phyloP scores from a whole-genome alignment of 2,797 vertebrate species.

The Hoplostethus mediterraneus region DNA sequence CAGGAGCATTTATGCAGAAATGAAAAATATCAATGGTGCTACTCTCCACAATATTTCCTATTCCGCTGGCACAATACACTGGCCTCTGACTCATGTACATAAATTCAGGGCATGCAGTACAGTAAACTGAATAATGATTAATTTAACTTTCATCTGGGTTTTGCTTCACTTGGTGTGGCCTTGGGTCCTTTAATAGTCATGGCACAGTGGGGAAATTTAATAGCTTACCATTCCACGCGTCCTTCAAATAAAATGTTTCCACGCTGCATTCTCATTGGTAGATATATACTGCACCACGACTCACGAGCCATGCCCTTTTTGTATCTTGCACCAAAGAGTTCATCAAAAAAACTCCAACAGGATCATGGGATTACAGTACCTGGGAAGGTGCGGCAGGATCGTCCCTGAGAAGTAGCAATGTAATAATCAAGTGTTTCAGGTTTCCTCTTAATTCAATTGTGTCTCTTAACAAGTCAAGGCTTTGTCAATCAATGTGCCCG shows the following conservation, averaged over 20 bases:
- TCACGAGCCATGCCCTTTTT: constrained; percentile 42
- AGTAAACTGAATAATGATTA: constrained; percentile 75
- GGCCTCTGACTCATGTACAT: constrained; percentile 71
- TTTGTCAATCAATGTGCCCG: constrained; percentile 76
- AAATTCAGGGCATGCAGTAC: constrained; percentile 65
- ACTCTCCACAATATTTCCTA: constrained; percentile 71
- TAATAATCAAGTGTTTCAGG: constrained; percentile 68
- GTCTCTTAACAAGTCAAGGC: constrained; percentile 70
- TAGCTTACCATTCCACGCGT: constrained; percentile 71
- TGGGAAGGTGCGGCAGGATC: constrained; percentile 17
- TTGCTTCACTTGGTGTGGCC: constrained; percentile 78
- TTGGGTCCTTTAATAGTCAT: constrained; percentile 75
- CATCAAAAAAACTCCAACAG: constrained; percentile 28
- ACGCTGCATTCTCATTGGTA: constrained; percentile 56
- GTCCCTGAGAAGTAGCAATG: constrained; percentile 57
- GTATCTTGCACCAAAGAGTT: constrained; percentile 49
- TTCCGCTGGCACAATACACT: constrained; percentile 65
- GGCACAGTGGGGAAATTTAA: constrained; percentile 65
- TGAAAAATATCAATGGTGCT: constrained; percentile 75
- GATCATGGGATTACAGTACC: constrained; percentile 40
- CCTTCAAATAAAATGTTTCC: constrained; percentile 77
- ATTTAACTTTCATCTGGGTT: constrained; percentile 77
- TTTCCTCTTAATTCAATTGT: constrained; percentile 77
- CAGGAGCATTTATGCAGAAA: constrained; percentile 71
- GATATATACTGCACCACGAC: constrained; percentile 35